Conservation (phyloP, 2,797 vertebrate species). For the Anguilla obscura region DNA sequence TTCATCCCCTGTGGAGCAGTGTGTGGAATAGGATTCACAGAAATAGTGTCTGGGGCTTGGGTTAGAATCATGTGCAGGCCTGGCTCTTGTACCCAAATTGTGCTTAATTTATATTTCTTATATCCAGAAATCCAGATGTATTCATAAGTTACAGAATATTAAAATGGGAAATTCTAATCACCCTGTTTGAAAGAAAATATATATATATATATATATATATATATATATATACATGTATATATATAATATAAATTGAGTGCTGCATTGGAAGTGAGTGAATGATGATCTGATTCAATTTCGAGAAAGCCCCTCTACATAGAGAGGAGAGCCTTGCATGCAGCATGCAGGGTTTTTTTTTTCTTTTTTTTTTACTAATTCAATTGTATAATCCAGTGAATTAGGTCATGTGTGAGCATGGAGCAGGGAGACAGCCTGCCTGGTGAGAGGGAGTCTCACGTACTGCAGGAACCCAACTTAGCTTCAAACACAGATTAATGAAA, state of each 20-base stretch:
- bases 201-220: not conserved
- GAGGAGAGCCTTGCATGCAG: not conserved
- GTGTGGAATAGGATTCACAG: not conserved
- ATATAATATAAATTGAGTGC: not conserved
- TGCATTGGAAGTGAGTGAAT: not conserved
- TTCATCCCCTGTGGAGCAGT: constrained; percentile 3
- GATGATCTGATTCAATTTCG: not conserved
- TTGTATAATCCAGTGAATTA: constrained; percentile 18
- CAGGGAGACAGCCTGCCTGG: not conserved
- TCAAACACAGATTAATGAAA: constrained; percentile 35
- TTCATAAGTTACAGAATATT: not conserved
- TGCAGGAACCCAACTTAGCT: constrained; percentile 27
- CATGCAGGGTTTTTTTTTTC: too few species aligned
- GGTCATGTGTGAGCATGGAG: not conserved
- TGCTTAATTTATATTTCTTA: not conserved
- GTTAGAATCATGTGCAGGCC: not conserved
- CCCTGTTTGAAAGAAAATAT: not conserved
- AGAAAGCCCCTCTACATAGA: constrained; percentile 1
- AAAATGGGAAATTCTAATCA: constrained; percentile 4
- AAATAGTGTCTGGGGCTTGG: not conserved
- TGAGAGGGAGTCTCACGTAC: not conserved
- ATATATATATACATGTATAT: not conserved
- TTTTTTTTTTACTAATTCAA: constrained; percentile 3
- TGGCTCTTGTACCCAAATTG: not conserved
- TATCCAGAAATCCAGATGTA: not conserved